These are phyloP conservation scores for Brienomyrus longianalis DNA, from an alignment of 2,113 vertebrate genomes.

Conservation along the genomic window DNA sequence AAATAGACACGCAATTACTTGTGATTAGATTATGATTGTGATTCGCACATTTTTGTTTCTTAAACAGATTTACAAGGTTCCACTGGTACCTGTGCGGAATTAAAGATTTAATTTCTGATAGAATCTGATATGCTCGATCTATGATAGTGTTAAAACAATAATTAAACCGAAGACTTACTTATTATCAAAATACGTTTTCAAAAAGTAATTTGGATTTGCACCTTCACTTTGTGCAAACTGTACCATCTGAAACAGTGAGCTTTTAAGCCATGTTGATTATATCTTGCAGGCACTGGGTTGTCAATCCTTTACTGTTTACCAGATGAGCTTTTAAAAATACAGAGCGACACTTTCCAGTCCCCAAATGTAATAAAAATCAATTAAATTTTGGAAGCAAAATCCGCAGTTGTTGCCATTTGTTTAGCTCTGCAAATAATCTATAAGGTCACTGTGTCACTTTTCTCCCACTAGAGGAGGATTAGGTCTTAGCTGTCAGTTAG, in stretches of 20 bases:
- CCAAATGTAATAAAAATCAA: slow-evolving; percentile 35
- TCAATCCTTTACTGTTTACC: slow-evolving; percentile 50
- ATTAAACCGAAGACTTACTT: background rate
- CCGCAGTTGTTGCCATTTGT: slow-evolving; percentile 24
- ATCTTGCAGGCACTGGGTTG: slow-evolving; percentile 46
- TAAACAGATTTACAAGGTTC: background rate
- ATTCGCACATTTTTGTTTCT: background rate
- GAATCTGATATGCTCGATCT: background rate
- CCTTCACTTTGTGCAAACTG: slow-evolving; percentile 51
- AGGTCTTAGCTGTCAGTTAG: background rate
- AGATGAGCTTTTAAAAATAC: slow-evolving; percentile 40
- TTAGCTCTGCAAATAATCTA: slow-evolving; percentile 14
- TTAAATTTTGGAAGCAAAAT: slow-evolving; percentile 34
- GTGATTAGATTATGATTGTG: background rate
- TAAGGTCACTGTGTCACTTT: slow-evolving; percentile 14
- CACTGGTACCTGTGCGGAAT: background rate
- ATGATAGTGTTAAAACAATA: slow-evolving; percentile 3
- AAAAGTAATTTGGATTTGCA: slow-evolving; percentile 51
- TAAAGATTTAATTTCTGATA: background rate
- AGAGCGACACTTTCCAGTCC: slow-evolving; percentile 21
- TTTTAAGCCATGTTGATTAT: slow-evolving; percentile 50
- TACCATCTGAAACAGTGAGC: slow-evolving; percentile 46
- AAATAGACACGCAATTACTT: background rate
- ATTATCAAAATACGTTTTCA: background rate
- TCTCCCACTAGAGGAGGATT: background rate